Evolutionary conservation across 1,140 invertebrate genomes (phyloP).

Genomic region (Drosophila santomea): DNA sequence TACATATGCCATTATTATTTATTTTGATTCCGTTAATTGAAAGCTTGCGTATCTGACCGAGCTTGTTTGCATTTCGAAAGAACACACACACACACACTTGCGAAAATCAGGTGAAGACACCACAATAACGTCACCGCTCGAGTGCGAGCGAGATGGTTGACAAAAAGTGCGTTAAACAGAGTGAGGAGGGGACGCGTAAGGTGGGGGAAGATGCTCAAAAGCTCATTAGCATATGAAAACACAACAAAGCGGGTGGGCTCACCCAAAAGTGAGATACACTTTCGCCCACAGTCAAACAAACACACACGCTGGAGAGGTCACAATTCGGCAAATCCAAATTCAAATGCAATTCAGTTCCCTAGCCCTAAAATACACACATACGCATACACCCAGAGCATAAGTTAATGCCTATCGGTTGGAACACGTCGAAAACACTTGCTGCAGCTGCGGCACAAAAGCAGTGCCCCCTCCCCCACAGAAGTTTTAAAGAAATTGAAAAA

Average conservation of each 20-base stretch:
- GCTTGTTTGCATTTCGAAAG: slow-evolving; percentile 60
- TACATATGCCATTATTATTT: slow-evolving; percentile 51
- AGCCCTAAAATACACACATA: slow-evolving; percentile 26
- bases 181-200: slow-evolving; percentile 5
- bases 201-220: slow-evolving; percentile 47
- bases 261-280: slow-evolving; percentile 51
- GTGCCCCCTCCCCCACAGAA: slow-evolving; percentile 3
- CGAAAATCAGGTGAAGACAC: slow-evolving; percentile 60
- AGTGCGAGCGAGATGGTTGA: slow-evolving; percentile 21
- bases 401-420: slow-evolving; percentile 59
- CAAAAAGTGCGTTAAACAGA: slow-evolving; percentile 29
- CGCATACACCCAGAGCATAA: slow-evolving; percentile 16
- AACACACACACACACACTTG: slow-evolving; percentile 15
- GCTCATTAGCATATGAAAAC: slow-evolving; percentile 79
- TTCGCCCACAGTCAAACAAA: slow-evolving; percentile 40
- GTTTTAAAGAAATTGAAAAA: slow-evolving; percentile 29
- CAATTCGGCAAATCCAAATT: slow-evolving; percentile 54
- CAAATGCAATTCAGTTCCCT: slow-evolving; percentile 37
- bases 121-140: slow-evolving; percentile 66
- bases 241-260: slow-evolving; percentile 56
- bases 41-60: slow-evolving; percentile 29
- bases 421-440: slow-evolving; percentile 70
- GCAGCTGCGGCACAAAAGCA: slow-evolving; percentile 57
- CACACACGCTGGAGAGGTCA: slow-evolving; percentile 24
- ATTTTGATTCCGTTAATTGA: slow-evolving; percentile 71